These are phyloP conservation scores for Nemurella pictetii DNA, from an alignment of 2,888 invertebrate species.

Conservation along the genomic window DNA sequence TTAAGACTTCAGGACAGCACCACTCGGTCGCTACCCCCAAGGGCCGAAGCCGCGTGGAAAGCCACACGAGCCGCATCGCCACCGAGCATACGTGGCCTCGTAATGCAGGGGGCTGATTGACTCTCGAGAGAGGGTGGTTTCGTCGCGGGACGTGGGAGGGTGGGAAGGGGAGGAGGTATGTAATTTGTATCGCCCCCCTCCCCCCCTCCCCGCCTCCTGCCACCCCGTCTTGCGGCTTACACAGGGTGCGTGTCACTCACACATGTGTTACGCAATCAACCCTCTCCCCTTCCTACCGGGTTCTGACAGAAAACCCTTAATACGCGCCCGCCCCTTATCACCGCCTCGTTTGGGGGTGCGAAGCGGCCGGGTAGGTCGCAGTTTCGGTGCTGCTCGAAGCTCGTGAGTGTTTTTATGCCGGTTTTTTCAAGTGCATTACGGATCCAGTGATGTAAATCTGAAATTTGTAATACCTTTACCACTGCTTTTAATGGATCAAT, in stretches of 20 bases:
- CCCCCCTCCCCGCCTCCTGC: background rate
- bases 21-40: background rate
- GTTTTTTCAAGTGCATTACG: too few species aligned
- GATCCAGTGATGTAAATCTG: too few species aligned
- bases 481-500: too few species aligned
- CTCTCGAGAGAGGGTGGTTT: background rate
- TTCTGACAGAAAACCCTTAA: background rate
- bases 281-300: background rate
- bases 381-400: too few species aligned
- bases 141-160: too few species aligned
- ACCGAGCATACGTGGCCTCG: background rate
- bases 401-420: too few species aligned
- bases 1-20: too few species aligned
- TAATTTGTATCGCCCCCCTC: background rate
- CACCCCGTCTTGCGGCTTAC: background rate
- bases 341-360: background rate
- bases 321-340: background rate
- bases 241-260: conserved; percentile 3
- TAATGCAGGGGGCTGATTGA: background rate
- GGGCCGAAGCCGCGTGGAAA: background rate
- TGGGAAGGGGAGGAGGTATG: background rate
- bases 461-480: too few species aligned
- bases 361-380: background rate
- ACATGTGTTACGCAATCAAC: conserved; percentile 7
- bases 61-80: too few species aligned